These are phyloP conservation scores for Molorchus minor DNA, from an alignment of 2,888 invertebrate species.

Conservation along the genomic window DNA sequence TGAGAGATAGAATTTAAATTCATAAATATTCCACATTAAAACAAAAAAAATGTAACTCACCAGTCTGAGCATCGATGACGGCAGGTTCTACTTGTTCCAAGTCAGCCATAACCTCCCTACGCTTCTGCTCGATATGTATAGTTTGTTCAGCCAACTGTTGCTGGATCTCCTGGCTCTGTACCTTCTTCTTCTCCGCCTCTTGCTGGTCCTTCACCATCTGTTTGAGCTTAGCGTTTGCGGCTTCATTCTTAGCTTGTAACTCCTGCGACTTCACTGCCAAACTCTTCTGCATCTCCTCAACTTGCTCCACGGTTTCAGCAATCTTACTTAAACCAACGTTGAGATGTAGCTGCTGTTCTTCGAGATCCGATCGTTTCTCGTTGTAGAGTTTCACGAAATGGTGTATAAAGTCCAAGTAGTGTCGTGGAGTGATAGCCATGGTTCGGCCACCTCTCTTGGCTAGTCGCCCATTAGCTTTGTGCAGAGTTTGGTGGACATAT, in stretches of 20 bases:
- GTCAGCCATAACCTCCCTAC: constrained; percentile 94
- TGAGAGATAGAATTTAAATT: neutral
- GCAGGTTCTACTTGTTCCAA: constrained; percentile 98
- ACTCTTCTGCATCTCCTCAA: constrained; percentile 99
- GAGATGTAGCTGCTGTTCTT: constrained; percentile 98
- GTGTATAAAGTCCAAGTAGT: constrained; percentile 98
- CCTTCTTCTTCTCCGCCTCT: constrained; percentile 99
- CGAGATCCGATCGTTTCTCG: constrained; percentile 97
- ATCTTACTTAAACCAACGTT: constrained; percentile 99
- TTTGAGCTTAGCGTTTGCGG: constrained; percentile 97
- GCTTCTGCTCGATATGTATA: constrained; percentile 91
- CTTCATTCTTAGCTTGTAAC: constrained; percentile 96
- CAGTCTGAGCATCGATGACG: constrained; percentile 97
- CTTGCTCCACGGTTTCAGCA: constrained; percentile 98
- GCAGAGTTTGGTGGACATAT: constrained; percentile 96
- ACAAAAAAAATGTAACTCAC: constrained; percentile 61
- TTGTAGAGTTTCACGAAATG: constrained; percentile 98
- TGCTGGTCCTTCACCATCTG: constrained; percentile 99
- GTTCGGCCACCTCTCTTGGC: constrained; percentile 93
- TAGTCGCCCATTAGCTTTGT: constrained; percentile 90
- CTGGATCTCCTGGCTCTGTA: constrained; percentile 97
- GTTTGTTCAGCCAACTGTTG: constrained; percentile 84
- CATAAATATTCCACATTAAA: neutral
- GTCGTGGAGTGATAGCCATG: constrained; percentile 97
- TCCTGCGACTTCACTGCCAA: constrained; percentile 96